These are phyloP conservation scores for Spodoptera littoralis DNA, from an alignment of 2,888 invertebrate species.

Conservation along the genomic window DNA sequence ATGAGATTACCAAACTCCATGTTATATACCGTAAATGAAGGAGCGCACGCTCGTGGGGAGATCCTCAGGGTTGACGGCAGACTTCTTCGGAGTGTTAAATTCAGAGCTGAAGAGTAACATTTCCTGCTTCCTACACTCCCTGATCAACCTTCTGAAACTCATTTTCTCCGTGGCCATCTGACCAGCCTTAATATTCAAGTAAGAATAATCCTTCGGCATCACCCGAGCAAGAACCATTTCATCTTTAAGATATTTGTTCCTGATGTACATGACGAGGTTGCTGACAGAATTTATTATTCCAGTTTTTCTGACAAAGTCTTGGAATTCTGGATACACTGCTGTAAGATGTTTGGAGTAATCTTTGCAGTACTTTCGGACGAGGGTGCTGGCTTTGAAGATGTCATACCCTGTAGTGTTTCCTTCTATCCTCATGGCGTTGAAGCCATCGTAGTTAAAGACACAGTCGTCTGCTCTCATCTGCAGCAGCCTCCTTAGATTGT, in stretches of 20 bases:
- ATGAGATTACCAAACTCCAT: too few relatives aligned
- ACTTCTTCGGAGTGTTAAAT: too few relatives aligned
- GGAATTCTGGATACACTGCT: constrained; percentile 67
- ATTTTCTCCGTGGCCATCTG: too few relatives aligned
- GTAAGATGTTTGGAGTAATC: constrained; percentile 59
- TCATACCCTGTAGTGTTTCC: constrained; percentile 62
- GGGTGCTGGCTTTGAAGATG: constrained; percentile 67
- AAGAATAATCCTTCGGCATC: too few relatives aligned
- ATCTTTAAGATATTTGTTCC: constrained; percentile 64
- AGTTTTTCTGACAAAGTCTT: constrained; percentile 61
- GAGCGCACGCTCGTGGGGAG: too few relatives aligned
- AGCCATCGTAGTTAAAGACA: constrained; percentile 65
- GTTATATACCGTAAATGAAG: too few relatives aligned
- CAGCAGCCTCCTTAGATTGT: constrained; percentile 56
- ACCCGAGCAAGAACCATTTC: constrained; percentile 54
- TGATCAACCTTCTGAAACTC: too few relatives aligned
- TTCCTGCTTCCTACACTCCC: too few relatives aligned
- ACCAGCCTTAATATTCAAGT: too few relatives aligned
- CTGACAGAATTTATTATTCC: constrained; percentile 61
- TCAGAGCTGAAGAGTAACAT: too few relatives aligned
- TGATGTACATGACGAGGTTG: constrained; percentile 68
- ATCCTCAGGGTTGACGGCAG: too few relatives aligned
- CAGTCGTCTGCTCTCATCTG: constrained; percentile 53
- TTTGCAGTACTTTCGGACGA: constrained; percentile 70
- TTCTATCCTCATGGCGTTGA: constrained; percentile 58